phyloP scores from a whole-genome alignment of 1,140 invertebrate genomes.

The Drosophila truncata region DNA sequence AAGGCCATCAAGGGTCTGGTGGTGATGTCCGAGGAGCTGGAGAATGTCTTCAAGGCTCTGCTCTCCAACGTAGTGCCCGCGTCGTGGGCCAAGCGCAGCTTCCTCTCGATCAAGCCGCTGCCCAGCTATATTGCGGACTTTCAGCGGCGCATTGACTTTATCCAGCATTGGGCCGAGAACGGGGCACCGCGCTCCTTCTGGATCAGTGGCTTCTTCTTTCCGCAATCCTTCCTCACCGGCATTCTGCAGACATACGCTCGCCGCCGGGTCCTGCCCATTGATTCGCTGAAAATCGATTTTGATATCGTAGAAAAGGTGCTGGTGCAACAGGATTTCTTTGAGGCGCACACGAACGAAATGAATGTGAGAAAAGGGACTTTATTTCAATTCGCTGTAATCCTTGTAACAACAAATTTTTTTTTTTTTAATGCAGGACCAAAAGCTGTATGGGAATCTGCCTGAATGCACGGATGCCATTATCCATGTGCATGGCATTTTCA shows the following conservation, averaged over 20 bases:
- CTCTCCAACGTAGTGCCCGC: slow-evolving; percentile 92
- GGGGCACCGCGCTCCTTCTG: slow-evolving; percentile 93
- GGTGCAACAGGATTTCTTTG: slow-evolving; percentile 89
- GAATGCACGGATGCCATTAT: slow-evolving; percentile 90
- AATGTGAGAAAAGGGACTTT: slow-evolving; percentile 21
- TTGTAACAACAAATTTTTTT: too few relatives aligned
- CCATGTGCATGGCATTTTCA: slow-evolving; percentile 93
- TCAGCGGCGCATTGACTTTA: slow-evolving; percentile 91
- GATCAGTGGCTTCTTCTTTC: slow-evolving; percentile 96
- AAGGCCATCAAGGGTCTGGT: slow-evolving; percentile 95
- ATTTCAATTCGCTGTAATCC: not conserved
- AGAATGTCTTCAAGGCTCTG: slow-evolving; percentile 92
- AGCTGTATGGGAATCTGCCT: slow-evolving; percentile 87
- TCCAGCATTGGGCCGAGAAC: slow-evolving; percentile 90
- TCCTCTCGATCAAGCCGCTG: slow-evolving; percentile 94
- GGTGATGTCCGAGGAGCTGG: slow-evolving; percentile 95
- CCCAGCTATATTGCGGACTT: slow-evolving; percentile 94
- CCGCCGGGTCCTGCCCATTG: slow-evolving; percentile 93
- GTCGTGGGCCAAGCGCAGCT: slow-evolving; percentile 93
- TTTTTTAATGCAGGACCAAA: slow-evolving; percentile 43
- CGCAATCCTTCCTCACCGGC: slow-evolving; percentile 95
- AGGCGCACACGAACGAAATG: slow-evolving; percentile 83
- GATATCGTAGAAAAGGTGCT: slow-evolving; percentile 86
- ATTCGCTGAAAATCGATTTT: slow-evolving; percentile 93
- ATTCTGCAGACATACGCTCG: slow-evolving; percentile 94